Base-by-base conservation (phyloP, 1,140 invertebrate genomes). In the Drosophila subpulchrella region DNA sequence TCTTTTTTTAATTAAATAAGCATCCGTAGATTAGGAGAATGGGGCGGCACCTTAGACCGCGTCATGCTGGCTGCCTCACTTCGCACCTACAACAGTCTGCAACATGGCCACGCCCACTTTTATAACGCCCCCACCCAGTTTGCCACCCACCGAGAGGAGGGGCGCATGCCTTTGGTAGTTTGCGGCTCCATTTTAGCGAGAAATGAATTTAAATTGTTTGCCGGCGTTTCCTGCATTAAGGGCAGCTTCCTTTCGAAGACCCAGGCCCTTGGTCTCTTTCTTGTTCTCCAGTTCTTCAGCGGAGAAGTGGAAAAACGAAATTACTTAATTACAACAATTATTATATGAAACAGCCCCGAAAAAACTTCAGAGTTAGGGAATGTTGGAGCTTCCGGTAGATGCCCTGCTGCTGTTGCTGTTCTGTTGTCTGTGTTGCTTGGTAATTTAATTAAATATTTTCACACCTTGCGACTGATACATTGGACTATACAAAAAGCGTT, bases 381-480 rank as follows among this genome's bases (percentile, higher is more conserved):
- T 27, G 34, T 11, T 1, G 8, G 7, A 8, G 61, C 63, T 79
- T 79, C 72, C 79, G 61, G 60, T 38, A 32, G 67, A 47, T 4
- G 32, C 20, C 20, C 32, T 62, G 51, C 32, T 56, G 51, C n/a
- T 58, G 56, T 20, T 54, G 56, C 46, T 75, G 7, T 42, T 42
- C 71, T 82, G 68, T 77, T 75, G 67, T 71, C 48, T 82, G 83
- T 78, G 63, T 73, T 20, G 27, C 27, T 3, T 84, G 84, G 77
- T 89, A 89, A 89, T 89, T 91, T 91, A 91, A 91, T 91, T 91
- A 91, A 89, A 91, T 90, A 91, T 82, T 78, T 90, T 90, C 79
- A 86, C 89, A 91, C 90, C 84, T 91, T 86, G 71, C 78, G 81
- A 78, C 67, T 53, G 53, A 60, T 56, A 57, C 71, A 60, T 68